Percentiles rank a stretch among this genome's conserved stretches.
Conservation (phyloP, 2,888 invertebrate species). For the Eumacrocentrus americanus region DNA sequence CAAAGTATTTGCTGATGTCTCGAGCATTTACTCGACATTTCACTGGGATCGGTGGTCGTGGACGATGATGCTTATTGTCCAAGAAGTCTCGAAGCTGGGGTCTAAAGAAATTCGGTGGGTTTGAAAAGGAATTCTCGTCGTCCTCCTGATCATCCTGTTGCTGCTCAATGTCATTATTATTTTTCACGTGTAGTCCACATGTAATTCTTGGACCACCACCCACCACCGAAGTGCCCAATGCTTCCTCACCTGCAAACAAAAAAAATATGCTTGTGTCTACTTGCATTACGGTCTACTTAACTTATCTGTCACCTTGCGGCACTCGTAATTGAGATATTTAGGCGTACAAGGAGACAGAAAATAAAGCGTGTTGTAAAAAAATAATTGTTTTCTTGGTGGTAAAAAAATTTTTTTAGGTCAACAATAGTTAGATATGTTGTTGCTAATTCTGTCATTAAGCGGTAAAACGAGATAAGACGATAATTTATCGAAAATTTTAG, state of each 20-base stretch:
- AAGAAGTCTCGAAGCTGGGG: constrained; percentile 40
- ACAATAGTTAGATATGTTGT: no score
- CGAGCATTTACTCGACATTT: constrained; percentile 50
- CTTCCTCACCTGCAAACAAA: constrained; percentile 54
- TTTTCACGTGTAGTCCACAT: neutral
- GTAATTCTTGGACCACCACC: constrained; percentile 1
- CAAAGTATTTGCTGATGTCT: constrained; percentile 51
- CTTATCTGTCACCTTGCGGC: no score
- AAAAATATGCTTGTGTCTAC: neutral
- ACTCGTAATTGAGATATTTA: no score
- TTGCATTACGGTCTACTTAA: no score
- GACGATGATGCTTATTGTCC: constrained; percentile 38
- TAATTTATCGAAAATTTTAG: no score
- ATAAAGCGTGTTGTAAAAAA: no score
- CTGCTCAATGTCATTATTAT: no score
- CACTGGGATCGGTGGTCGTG: constrained; percentile 41
- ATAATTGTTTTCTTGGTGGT: no score
- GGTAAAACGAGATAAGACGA: no score
- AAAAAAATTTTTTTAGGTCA: no score
- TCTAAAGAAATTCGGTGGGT: constrained; percentile 42
- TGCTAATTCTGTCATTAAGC: no score
- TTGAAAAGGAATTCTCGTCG: constrained; percentile 43
- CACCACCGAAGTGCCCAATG: constrained; percentile 36
- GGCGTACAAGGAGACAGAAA: no score
- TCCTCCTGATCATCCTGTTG: constrained; percentile 38